Base-by-base conservation (phyloP, 1,140 invertebrate species). In the Riptortus pedestris region DNA sequence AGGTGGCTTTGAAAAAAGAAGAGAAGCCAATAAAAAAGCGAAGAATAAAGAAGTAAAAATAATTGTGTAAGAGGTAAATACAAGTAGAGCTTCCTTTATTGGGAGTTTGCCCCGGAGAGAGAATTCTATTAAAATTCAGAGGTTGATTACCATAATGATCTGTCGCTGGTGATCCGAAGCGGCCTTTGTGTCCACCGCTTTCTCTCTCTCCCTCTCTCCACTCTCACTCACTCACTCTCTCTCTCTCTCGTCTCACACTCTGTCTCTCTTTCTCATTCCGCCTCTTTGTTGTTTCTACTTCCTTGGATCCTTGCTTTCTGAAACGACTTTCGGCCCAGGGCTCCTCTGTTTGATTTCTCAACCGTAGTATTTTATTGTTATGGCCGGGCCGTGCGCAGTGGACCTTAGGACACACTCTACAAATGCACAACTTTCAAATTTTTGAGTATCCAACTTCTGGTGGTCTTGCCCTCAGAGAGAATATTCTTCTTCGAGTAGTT, bases 111-210 rank as follows among this genome's bases (percentile, higher is more conserved):
- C 31, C 14, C 14, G 51, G 51, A 55, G 51, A n/a, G n/a, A 55
- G 20, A 55, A 55, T 55, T 55, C 51, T 24, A 55, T 55, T 55
- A 55, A 55, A 55, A 55, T 55, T 55, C 51, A 55, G 24, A 26
- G 51, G 14, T 24, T 55, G 51, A 55, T 55, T 55, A 55, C 18
- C 51, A 55, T 55, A 55, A 55, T 55, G 51, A 55, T 55, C 51
- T 26, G 51, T 24, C 24, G 51, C 31, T 55, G 51, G 26, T 55
- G 14, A 7, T 38, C 31, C 31, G 14, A 38, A 14, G 31, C 5
- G 31, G 31, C 22, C 51, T 24, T 20, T 55, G 20, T 55, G 18
- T 55, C 24, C n/a, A 47, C 45, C 45, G 18, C 45, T 4, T 47
- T 47, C 12, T 22, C 45, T 47, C 45, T 47, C 22, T 47, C n/a